Evolutionary conservation across 2,888 invertebrate species (phyloP), one percentile per base, ranked within the genome.

Genomic region (Dasysyrphus tricinctus): DNA sequence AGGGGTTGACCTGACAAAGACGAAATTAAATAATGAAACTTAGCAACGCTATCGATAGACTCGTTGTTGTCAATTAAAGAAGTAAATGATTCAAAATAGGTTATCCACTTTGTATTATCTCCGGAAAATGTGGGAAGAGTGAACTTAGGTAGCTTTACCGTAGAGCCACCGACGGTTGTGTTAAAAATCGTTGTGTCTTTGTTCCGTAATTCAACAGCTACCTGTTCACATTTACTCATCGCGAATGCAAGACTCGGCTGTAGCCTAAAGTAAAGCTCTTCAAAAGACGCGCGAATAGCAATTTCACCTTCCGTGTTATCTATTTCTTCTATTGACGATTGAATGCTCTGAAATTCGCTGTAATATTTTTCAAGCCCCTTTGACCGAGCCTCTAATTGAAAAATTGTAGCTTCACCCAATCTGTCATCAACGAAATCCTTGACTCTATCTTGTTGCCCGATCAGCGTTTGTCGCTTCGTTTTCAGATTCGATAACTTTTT

Each of bases 321-420:
- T 47, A 67, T 12, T 67, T 34, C 49, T 61, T 61, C 65, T 19
- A 65, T 65, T 47, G 12, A 65, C 3, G 65, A 65, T 29, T 65
- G 32, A 29, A 65, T 32, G n/a, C 12, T n/a, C 24, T 65, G 47
- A 29, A 65, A 65, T 3, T 29, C 47, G 7, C 6, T 65, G 65
- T 47, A 65, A 19, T 65, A 39, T 47, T 47, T 47, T 44, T 65
- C 65, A 12, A 65, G 44, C 5, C 51, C 19, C 51, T 19, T 51
- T 3, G 11, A 51, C 51, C 51, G 51, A 51, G 51, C 51, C 4
- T 51, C 11, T 24, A 51, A 51, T 11, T 51, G 9, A 19, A 51
- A 51, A 11, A 51, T 5, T 24, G 24, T 51, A 44, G 70, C 54
- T 12, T 56, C 44, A 16, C 19, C 3, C 3, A 56, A 54, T 24